Base-by-base conservation (phyloP, 2,888 invertebrate species). In the Piscicola geometra region DNA sequence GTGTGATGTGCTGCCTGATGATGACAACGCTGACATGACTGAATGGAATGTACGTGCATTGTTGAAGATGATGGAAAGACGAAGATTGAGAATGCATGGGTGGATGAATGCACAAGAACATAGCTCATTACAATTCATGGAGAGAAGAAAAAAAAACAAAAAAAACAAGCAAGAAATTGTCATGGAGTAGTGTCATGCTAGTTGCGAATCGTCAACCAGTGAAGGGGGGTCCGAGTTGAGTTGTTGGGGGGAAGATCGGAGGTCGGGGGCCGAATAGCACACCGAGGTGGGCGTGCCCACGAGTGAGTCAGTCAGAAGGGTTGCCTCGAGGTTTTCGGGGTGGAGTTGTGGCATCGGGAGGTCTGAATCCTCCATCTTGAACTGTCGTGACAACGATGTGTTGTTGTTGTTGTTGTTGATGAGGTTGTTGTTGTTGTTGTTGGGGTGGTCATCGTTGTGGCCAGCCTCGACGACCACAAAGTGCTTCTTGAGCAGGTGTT, bases 401-500 rank as follows among this genome's bases (percentile, higher is more conserved):
- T 25, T 60, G 1, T 36, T 28, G 30, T 32, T 60, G 64, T 35
- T 30, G 32, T 72, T 50, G 0, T 47, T 60, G 30, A 30, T 47
- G 32, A 32, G 67, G 21, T 60, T 75, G 47, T 41, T 56, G 28
- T 60, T 30, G 47, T 47, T 47, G 32, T 33, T 33, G 35, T 56
- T 33, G 41, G 72, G 41, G 0, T 64, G 64, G 32, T 41, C 50
- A 28, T 35, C 71, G 15, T 56, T 75, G 36, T 64, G 33, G 25
- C 73, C 73, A 3, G 52, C 73, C n/a, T 33, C 30, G 32, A 56
- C 25, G 2, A 50, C 64, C 28, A 73, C 21, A 47, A 73, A 52
- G 70, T 80, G 80, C 72, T 80, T 80, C 75, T 78, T 79, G 52
- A 77, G 35, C 3, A 80, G 60, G 67, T 80, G 80, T 33, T 77